These are phyloP conservation scores for Ptiloglossa arizonensis DNA, from an alignment of 1,140 invertebrate species.

Conservation along the genomic window DNA sequence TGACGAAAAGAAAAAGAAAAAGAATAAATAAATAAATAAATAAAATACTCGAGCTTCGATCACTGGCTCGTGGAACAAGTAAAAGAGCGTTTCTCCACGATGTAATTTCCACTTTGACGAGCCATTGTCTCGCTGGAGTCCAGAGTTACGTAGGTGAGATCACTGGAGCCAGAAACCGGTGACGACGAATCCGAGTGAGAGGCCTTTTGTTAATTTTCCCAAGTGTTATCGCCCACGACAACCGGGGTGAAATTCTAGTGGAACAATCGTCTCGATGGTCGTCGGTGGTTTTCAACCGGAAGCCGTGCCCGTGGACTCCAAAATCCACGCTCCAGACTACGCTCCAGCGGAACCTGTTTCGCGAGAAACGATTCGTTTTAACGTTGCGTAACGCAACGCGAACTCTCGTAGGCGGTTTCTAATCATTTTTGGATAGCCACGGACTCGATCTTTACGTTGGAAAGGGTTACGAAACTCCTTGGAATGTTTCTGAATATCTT, in stretches of 20 bases:
- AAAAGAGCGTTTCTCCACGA: neutral
- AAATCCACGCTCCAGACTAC: neutral
- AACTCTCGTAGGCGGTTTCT: slow-evolving; percentile 16
- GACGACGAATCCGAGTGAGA: slow-evolving; percentile 28
- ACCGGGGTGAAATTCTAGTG: neutral
- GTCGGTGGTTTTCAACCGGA: neutral
- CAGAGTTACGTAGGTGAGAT: slow-evolving; percentile 1
- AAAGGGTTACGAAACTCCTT: no score
- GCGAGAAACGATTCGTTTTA: slow-evolving; percentile 20
- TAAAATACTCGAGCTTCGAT: neutral
- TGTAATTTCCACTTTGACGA: slow-evolving; percentile 26
- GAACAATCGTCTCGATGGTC: neutral
- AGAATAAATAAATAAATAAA: no score
- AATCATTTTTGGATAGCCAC: neutral
- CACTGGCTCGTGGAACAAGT: neutral
- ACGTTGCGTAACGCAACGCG: slow-evolving; percentile 6
- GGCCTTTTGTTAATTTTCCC: slow-evolving; percentile 28
- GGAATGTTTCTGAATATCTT: no score
- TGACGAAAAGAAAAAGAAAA: no score
- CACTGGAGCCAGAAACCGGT: neutral
- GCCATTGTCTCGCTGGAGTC: slow-evolving; percentile 41
- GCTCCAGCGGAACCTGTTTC: slow-evolving; percentile 24
- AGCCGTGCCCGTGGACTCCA: neutral
- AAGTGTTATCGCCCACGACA: neutral
- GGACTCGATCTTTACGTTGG: no score